Percentiles rank a stretch among this genome's conserved stretches.
These are phyloP conservation scores for Listronotus oregonensis DNA, from an alignment of 1,140 invertebrate genomes.

Conservation along the genomic window DNA sequence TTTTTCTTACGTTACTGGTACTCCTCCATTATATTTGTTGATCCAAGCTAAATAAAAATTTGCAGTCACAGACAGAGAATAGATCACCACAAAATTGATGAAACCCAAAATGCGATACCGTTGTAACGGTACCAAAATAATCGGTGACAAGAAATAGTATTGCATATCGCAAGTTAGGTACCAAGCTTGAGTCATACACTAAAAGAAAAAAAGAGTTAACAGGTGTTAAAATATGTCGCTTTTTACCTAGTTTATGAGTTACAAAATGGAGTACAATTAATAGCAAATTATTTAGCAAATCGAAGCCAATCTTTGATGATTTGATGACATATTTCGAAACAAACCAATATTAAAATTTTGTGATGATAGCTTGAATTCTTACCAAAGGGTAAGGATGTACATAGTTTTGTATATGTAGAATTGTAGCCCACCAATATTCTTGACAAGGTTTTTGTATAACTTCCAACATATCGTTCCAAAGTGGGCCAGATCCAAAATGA, in stretches of 20 bases:
- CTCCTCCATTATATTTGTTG: constrained; percentile 44
- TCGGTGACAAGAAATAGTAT: constrained; percentile 63
- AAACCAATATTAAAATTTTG: no score
- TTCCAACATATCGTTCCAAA: constrained; percentile 42
- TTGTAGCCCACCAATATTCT: constrained; percentile 41
- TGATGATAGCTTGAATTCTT: no score
- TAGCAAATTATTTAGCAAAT: no score
- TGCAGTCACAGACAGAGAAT: constrained; percentile 35
- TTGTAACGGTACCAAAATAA: constrained; percentile 61
- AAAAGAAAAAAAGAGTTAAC: constrained; percentile 24
- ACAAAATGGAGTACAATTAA: no score
- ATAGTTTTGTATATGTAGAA: constrained; percentile 43
- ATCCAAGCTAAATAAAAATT: constrained; percentile 47
- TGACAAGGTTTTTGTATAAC: constrained; percentile 40
- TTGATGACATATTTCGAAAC: no score
- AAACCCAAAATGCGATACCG: constrained; percentile 42
- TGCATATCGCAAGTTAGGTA: constrained; percentile 71
- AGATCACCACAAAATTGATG: constrained; percentile 35
- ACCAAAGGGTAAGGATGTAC: constrained; percentile 42
- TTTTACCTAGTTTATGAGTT: no score
- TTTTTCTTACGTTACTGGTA: constrained; percentile 42
- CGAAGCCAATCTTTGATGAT: no score
- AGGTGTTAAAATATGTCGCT: background rate
- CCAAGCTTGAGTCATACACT: constrained; percentile 70
- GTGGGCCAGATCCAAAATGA: constrained; percentile 41